Conservation (phyloP, 1,140 invertebrate species). For the Paralvinella palmiformis region DNA sequence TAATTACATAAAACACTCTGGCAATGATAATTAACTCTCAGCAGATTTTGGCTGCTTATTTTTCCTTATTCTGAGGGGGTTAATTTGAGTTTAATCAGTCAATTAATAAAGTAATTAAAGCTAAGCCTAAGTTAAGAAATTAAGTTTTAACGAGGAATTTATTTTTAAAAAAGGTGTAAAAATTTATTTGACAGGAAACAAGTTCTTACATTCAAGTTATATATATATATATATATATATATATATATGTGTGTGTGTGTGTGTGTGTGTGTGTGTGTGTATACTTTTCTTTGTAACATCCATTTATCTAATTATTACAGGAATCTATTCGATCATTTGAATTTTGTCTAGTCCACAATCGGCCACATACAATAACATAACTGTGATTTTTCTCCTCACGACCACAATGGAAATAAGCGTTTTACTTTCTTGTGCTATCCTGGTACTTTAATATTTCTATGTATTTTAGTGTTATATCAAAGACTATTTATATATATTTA, state of each 20-base stretch:
- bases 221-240: constrained; percentile 2
- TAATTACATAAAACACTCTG: too few species aligned
- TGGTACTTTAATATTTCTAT: too few species aligned
- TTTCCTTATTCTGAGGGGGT: too few species aligned
- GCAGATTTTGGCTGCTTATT: too few species aligned
- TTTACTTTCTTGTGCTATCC: too few species aligned
- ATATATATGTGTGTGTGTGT: background rate
- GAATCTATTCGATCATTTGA: background rate
- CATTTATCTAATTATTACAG: too few species aligned
- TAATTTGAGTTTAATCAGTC: too few species aligned
- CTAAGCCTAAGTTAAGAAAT: background rate
- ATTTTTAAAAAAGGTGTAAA: background rate
- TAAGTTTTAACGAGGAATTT: background rate
- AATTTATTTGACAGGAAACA: background rate
- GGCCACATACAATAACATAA: background rate
- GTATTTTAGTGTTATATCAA: too few species aligned
- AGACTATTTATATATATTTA: too few species aligned
- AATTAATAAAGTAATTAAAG: background rate
- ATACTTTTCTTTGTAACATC: background rate
- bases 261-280: background rate
- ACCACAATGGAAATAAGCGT: background rate
- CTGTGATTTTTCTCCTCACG: background rate
- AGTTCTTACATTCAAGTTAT: background rate
- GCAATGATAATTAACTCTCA: too few species aligned
- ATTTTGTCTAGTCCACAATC: background rate